Base-by-base conservation (phyloP, 2,888 invertebrate species). In the Pimpla rufipes region DNA sequence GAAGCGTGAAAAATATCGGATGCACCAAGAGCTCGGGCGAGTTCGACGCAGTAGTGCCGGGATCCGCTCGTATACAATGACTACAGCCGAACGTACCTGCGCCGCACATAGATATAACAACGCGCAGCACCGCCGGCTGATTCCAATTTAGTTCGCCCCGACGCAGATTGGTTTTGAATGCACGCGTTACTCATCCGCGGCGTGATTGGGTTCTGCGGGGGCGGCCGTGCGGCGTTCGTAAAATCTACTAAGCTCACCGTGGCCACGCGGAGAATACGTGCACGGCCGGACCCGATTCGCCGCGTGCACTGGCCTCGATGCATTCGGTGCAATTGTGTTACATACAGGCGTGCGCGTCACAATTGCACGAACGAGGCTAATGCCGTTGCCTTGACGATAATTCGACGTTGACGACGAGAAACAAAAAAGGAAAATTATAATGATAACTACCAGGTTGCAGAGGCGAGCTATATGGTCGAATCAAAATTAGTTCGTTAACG, bases 151-250 rank as follows among this genome's bases (percentile, higher is more conserved):
- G 87, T 86, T 85, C 83, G 84, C 77, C 84, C 85, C 85, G 86
- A 87, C 87, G 86, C 86, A 83, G 87, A 87, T 87, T 88, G 87
- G 86, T 88, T 87, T 88, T 76, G 85, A 87, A 85, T 86, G 87
- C 82, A 86, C 85, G 79, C 87, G 86, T 87, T 86, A 86, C 85
- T 88, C 88, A 87, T 88, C 87, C 85, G 59, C 81, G 85, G 82
- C 86, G 87, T 88, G 87, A 88, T 88, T 88, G 88, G 87, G 87
- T 87, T 87, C 76, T 87, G 87, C 88, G 87, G 86, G 86, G 87
- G 87, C 85, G 88, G 29, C 29, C 3, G 78, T 71, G 78, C 50
- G 66, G 82, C 78, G 79, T 81, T 83, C 84, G 83, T 84, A 74
- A 87, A 87, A 87, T 85, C 85, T 85, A 83, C 84, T 85, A 85